Evolutionary conservation across 2,888 invertebrate species (phyloP), one percentile per base, ranked within the genome.

Genomic region (Itoplectis maculator): DNA sequence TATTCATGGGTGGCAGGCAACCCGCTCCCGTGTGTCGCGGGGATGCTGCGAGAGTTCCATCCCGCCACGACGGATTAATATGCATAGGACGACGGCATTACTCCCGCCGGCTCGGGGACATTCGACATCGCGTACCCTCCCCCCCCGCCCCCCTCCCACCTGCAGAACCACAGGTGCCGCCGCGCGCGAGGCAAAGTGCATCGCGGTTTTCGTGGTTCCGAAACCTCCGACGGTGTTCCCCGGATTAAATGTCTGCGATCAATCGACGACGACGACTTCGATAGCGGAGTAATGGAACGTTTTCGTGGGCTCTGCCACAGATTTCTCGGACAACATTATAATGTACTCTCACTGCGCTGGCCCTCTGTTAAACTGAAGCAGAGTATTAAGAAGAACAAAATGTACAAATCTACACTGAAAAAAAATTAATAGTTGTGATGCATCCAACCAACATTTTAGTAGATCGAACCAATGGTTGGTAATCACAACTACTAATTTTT

Each of bases 31-130:
- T 80, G 76, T 78, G 74, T 65, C 78, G 69, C 45, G 78, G 56
- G 69, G 75, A 56, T 42, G 51, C 47, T 35, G 69, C 23, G 61
- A 65, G 47, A 40, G 70, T 47, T 61, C 65, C 56, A 74, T 63
- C 85, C 87, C 86, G 85, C 86, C 87, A 87, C 85, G 84, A 70
- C 79, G 86, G 87, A 90, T 91, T 91, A 91, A 91, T 91, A 91
- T 91, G 90, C 91, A 91, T 90, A 88, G 88, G 87, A 88, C 84
- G 85, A 84, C 83, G 84, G 79, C 87, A 87, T 89, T 88, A 87
- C 87, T 86, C 78, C 73, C 74, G 79, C 77, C 78, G 78, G 83
- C 69, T 78, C 74, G 42, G 73, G 69, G 74, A 86, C 79, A 84
- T 84, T 83, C 80, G 79, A 81, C 78, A 75, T 69, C 82, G 79